Conservation (phyloP, 2,113 vertebrate genomes). For the Heptranchias perlo region DNA sequence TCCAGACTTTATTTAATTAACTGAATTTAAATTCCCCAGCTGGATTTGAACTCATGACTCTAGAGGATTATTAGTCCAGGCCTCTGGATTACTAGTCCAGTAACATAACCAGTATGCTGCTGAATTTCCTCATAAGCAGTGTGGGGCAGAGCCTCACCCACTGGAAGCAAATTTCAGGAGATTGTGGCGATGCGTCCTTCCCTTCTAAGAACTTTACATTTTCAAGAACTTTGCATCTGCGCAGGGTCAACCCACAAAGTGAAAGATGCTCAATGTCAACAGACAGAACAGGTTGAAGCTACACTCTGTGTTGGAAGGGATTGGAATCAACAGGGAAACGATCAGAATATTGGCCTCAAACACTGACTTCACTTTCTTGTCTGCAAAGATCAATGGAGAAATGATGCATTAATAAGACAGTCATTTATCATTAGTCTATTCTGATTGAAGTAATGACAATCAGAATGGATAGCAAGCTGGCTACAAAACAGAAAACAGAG, state of each 20-base stretch:
- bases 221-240: neutral
- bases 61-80: too few species aligned
- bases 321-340: neutral
- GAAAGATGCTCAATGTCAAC: neutral
- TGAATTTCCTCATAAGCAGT: neutral
- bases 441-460: conserved; percentile 19
- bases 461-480: too few species aligned
- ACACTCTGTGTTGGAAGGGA: neutral
- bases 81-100: too few species aligned
- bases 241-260: neutral
- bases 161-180: neutral
- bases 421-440: conserved; percentile 27
- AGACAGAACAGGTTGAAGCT: neutral
- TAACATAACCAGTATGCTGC: too few species aligned
- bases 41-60: too few species aligned
- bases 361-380: conserved; percentile 9
- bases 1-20: too few species aligned
- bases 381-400: conserved; percentile 31
- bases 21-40: too few species aligned
- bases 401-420: conserved; percentile 34
- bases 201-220: neutral
- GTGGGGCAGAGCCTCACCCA: neutral
- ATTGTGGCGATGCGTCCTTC: neutral
- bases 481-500: too few species aligned
- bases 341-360: neutral